Evolutionary conservation across 2,888 invertebrate species (phyloP).

Genomic region (Chrysotoxum bicinctum): DNA sequence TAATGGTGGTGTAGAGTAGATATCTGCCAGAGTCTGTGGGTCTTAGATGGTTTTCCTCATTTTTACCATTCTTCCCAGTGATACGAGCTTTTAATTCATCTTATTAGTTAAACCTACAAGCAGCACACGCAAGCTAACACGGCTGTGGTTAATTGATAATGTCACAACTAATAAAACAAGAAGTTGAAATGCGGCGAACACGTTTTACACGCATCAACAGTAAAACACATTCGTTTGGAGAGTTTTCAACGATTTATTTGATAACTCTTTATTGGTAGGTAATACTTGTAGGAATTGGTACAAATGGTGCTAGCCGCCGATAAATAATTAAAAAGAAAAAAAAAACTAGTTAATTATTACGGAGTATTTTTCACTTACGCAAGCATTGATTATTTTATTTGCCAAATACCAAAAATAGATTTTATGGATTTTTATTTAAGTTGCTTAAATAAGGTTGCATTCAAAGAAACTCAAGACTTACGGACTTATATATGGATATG

Average conservation of each 20-base stretch:
- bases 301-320: not conserved
- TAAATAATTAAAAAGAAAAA: not conserved
- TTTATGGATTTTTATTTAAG: no score
- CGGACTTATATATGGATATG: no score
- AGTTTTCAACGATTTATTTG: not conserved
- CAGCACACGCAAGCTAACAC: conserved; percentile 52
- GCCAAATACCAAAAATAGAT: no score
- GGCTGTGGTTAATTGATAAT: conserved; percentile 59
- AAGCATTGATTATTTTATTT: no score
- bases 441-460: no score
- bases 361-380: no score
- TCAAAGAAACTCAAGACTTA: no score
- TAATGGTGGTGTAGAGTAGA: conserved; percentile 5
- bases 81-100: conserved; percentile 56
- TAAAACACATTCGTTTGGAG: not conserved
- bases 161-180: conserved; percentile 64
- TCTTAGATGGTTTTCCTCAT: conserved; percentile 40
- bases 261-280: not conserved
- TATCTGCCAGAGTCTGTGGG: not conserved
- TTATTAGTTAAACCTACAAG: conserved; percentile 58
- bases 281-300: not conserved
- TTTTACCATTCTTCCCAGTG: conserved; percentile 33
- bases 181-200: conserved; percentile 35
- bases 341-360: no score
- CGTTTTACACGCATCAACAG: conserved; percentile 39